Evolutionary conservation across 2,888 invertebrate species (phyloP).

Genomic region (Eristalis pertinax): DNA sequence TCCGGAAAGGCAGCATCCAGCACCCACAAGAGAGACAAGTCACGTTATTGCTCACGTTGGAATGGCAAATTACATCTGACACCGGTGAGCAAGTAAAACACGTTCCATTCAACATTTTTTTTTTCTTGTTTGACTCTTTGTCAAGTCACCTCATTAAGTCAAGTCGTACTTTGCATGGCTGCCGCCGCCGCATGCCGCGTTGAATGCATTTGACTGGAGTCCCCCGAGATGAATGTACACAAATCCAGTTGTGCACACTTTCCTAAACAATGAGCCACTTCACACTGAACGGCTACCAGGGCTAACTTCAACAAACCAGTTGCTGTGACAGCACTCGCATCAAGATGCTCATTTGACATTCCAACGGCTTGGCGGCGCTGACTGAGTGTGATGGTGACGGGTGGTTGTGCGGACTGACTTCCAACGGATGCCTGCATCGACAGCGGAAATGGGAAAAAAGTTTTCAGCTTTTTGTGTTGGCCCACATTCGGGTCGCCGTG

Average conservation of each 20-base stretch:
- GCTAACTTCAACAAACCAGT: neutral
- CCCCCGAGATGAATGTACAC: neutral
- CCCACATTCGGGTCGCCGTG: neutral
- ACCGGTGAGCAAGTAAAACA: neutral
- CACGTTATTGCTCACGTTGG: neutral
- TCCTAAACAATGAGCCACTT: neutral
- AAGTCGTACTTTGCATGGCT: neutral
- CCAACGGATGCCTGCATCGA: neutral
- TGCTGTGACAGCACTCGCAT: neutral
- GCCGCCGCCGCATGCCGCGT: no score
- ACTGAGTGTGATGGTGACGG: neutral
- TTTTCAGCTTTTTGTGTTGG: neutral
- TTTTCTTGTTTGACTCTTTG: neutral
- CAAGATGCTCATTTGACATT: slow-evolving; percentile 38
- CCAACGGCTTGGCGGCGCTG: neutral
- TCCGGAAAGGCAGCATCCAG: neutral
- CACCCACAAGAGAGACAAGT: neutral
- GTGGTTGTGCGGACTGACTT: no score
- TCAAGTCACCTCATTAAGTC: neutral
- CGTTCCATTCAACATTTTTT: neutral
- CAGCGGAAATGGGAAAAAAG: neutral
- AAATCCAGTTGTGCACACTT: slow-evolving; percentile 1
- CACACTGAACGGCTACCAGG: neutral
- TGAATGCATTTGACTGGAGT: no score
- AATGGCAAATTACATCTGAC: neutral